A percentile compares a stretch with the other conserved stretches of the same genome.
These are phyloP conservation scores for Eurois occulta DNA, from an alignment of 2,888 invertebrate genomes.

Conservation along the genomic window DNA sequence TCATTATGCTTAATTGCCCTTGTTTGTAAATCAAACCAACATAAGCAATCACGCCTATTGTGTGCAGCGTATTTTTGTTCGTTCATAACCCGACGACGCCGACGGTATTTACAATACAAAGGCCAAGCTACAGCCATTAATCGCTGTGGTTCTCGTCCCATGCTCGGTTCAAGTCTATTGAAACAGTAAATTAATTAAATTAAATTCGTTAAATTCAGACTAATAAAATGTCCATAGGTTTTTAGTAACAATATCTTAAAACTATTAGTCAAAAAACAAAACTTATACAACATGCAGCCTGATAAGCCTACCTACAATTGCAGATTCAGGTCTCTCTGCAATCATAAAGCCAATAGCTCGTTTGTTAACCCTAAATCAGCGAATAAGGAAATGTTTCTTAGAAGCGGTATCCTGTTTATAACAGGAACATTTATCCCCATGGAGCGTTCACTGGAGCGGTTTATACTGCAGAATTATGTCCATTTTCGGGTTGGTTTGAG, in stretches of 20 bases:
- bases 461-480: background rate
- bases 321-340: too few relatives aligned
- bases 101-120: slow-evolving; percentile 6
- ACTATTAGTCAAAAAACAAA: too few relatives aligned
- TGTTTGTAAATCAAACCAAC: slow-evolving; percentile 8
- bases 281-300: too few relatives aligned
- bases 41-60: background rate
- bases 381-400: background rate
- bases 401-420: slow-evolving; percentile 26
- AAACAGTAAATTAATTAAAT: too few relatives aligned
- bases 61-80: slow-evolving; percentile 19
- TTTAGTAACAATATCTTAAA: too few relatives aligned
- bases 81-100: background rate
- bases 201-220: too few relatives aligned
- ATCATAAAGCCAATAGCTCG: slow-evolving; percentile 13
- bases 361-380: slow-evolving; percentile 19
- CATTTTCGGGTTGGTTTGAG: background rate
- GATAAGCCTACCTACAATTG: too few relatives aligned
- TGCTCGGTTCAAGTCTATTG: background rate
- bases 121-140: background rate
- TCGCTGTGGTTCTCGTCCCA: background rate
- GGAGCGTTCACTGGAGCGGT: slow-evolving; percentile 7
- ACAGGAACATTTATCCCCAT: slow-evolving; percentile 3
- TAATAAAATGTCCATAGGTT: too few relatives aligned
- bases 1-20: slow-evolving; percentile 3